These are phyloP conservation scores for Synaphobranchus kaupii DNA, from an alignment of 2,797 vertebrate genomes.

Conservation along the genomic window DNA sequence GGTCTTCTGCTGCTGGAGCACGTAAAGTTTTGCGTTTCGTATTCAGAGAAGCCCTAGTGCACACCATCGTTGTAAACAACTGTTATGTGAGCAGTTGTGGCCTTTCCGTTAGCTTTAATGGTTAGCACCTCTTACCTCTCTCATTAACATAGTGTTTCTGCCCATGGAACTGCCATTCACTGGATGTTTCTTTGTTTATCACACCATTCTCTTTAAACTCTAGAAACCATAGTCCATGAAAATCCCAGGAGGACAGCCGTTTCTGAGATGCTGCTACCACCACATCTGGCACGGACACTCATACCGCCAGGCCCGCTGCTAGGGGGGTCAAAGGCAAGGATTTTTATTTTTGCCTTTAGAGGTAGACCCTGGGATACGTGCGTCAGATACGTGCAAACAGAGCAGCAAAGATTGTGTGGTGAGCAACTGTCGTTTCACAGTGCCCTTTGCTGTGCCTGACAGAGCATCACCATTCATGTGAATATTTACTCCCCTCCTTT, in stretches of 20 bases:
- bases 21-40: background rate
- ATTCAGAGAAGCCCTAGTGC: background rate
- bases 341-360: no score
- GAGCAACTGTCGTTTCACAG: no score
- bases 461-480: no score
- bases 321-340: no score
- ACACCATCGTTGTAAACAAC: background rate
- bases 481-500: no score
- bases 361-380: no score
- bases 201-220: background rate
- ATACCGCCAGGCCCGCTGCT: no score
- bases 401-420: no score
- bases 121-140: background rate
- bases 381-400: no score
- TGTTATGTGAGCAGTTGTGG: background rate
- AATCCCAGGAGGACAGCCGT: background rate
- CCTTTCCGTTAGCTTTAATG: background rate
- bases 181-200: background rate
- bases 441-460: no score
- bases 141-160: background rate
- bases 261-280: background rate
- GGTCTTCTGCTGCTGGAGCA: background rate
- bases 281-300: background rate
- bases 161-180: background rate
- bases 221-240: background rate